phyloP scores from a whole-genome alignment of 2,113 vertebrate species.

The Thunnus thynnus region DNA sequence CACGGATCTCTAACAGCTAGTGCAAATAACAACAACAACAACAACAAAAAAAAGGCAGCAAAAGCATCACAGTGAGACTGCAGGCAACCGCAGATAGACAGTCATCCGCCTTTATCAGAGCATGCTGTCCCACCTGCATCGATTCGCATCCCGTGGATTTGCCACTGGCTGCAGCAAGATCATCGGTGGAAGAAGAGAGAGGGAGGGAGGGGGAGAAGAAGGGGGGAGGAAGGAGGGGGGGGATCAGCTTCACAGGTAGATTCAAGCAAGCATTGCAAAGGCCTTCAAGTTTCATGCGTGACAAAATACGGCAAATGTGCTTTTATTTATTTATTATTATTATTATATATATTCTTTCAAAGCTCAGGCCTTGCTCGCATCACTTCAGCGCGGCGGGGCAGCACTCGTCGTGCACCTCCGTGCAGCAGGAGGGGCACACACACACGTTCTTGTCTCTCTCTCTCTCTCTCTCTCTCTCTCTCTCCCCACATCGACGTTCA shows the following conservation, averaged over 20 bases:
- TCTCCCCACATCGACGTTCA: not conserved
- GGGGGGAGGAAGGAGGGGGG: not conserved
- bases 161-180: conserved; percentile 51
- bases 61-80: conserved; percentile 48
- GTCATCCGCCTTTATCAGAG: conserved; percentile 54
- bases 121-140: conserved; percentile 71
- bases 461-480: too few species aligned
- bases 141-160: conserved; percentile 53
- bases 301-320: conserved; percentile 27
- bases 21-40: too few species aligned
- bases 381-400: not conserved
- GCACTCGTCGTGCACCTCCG: conserved; percentile 26
- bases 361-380: conserved; percentile 19
- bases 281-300: conserved; percentile 20
- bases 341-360: not conserved
- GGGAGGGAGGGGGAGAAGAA: not conserved
- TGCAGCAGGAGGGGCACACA: conserved; percentile 10
- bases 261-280: not conserved
- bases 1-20: not conserved
- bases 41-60: not conserved
- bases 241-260: not conserved
- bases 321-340: too few species aligned
- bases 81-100: conserved; percentile 39
- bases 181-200: not conserved
- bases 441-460: too few species aligned